Base-by-base conservation (phyloP, 1,140 invertebrate species). In the Laodelphax striatellus region DNA sequence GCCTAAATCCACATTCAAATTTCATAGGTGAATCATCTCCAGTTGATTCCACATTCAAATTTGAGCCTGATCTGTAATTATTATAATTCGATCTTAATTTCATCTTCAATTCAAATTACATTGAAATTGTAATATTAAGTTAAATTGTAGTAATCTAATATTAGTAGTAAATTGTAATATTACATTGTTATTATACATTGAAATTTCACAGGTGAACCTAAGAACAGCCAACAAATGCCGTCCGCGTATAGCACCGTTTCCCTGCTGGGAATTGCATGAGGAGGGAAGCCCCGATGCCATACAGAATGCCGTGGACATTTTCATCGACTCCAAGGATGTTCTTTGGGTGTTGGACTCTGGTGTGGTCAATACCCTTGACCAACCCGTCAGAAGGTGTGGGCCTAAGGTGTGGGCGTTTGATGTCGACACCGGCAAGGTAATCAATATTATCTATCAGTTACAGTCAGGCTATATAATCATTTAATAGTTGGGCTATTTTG, bases 261-360 rank as follows among this genome's bases (percentile, higher is more conserved):
- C 83, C 0, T 80, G 77, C 65, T 83, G 81, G 81, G 67, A 74
- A 8, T 72, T 79, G 22, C 80, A 83, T 66, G 80, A 82, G 61
- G 81, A 82, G 66, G 79, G 79, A 17, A 80, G 80, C 66, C 81
- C 80, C 61, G 70, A 80, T 38, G 79, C 80, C 0, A 64, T 84
- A 2, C 81, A 83, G 61, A 82, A 76, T 10, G 82, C 74, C 10
- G 77, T 83, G 3, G 82, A 85, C 66, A 67, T 83, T 4, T 73
- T 71, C 41, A 62, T 84, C 21, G 82, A 84, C 68, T 65, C 69
- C 14, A 69, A 80, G 67, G 80, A 80, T 61, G 76, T 82, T n/a
- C 68, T 87, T 1, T 87, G 85, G 85, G 75, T 80, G 2, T 71
- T 87, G 52, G 84, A 87, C 65, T 76, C 76, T 43, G 85, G 85